A percentile compares a stretch with the other conserved stretches of the same genome.
phyloP scores from a whole-genome alignment of 2,888 invertebrate genomes.

The Taenaris catops region DNA sequence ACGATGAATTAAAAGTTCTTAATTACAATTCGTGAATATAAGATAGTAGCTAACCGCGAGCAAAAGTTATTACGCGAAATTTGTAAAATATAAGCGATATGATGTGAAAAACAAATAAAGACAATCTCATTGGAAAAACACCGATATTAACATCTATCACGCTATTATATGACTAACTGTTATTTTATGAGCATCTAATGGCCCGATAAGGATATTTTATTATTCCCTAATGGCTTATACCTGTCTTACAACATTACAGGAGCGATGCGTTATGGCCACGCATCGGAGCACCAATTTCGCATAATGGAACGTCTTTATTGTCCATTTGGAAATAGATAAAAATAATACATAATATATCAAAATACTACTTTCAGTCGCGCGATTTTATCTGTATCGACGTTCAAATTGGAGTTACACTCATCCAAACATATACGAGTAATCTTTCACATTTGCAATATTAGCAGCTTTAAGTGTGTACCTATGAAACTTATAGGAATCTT shows the following conservation, averaged over 20 bases:
- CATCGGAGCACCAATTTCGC: constrained; percentile 64
- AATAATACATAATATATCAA: no score
- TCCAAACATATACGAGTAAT: no score
- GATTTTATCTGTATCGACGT: no score
- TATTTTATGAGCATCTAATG: constrained; percentile 78
- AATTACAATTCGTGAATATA: no score
- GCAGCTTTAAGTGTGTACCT: no score
- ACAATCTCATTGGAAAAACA: constrained; percentile 50
- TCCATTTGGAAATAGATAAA: constrained; percentile 37
- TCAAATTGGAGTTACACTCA: no score
- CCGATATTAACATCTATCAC: constrained; percentile 71
- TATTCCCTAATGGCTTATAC: constrained; percentile 77
- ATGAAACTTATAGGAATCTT: no score
- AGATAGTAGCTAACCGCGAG: no score
- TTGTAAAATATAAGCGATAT: constrained; percentile 7
- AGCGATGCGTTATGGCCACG: constrained; percentile 68
- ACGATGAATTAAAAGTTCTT: no score
- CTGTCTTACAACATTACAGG: constrained; percentile 63
- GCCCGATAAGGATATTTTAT: constrained; percentile 76
- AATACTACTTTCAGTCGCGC: no score
- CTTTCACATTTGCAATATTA: no score
- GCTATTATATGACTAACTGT: constrained; percentile 76
- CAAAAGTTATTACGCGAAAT: no score
- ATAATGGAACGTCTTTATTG: constrained; percentile 70
- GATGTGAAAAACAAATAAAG: constrained; percentile 7